These are phyloP conservation scores for Papilio polytes DNA, from an alignment of 1,140 invertebrate genomes.

Conservation along the genomic window DNA sequence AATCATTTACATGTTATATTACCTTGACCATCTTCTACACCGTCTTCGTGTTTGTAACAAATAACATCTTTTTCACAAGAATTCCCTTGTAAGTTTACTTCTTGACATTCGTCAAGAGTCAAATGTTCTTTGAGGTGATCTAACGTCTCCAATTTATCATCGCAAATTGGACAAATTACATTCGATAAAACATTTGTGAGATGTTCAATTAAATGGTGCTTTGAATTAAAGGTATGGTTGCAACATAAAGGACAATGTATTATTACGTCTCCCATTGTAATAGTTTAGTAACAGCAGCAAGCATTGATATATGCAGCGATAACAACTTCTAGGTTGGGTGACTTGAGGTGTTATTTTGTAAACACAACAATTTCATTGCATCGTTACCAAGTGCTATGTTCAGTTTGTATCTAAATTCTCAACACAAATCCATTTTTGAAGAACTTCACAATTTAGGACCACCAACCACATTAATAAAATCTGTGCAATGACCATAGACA, in stretches of 20 bases:
- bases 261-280: conserved; percentile 81
- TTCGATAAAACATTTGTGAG: conserved; percentile 85
- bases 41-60: background rate
- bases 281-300: conserved; percentile 33
- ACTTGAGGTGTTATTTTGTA: conserved; percentile 57
- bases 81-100: conserved; percentile 34
- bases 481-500: background rate
- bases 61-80: background rate
- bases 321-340: background rate
- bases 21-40: background rate
- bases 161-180: conserved; percentile 85
- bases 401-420: conserved; percentile 77
- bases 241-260: conserved; percentile 87
- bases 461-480: conserved; percentile 42
- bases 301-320: background rate
- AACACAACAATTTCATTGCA: conserved; percentile 60
- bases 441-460: conserved; percentile 78
- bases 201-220: conserved; percentile 85
- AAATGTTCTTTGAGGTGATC: conserved; percentile 84
- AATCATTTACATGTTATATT: background rate
- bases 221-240: conserved; percentile 84
- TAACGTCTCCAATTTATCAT: conserved; percentile 81
- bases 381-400: conserved; percentile 59
- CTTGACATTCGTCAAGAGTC: conserved; percentile 62
- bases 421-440: conserved; percentile 73